phyloP scores from a whole-genome alignment of 2,113 vertebrate genomes.

The Conger conger region DNA sequence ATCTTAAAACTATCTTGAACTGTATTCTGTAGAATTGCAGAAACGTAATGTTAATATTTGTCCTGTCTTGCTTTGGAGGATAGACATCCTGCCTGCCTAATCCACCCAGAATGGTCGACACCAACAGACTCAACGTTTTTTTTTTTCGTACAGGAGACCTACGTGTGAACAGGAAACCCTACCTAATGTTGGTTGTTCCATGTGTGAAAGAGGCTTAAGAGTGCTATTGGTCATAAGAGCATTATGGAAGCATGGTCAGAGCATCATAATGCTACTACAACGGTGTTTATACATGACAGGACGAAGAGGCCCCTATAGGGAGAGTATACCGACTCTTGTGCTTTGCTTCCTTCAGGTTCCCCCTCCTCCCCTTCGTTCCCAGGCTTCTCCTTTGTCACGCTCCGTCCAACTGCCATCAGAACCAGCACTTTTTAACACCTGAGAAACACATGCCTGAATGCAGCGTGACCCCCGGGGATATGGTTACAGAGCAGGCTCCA shows the following conservation, averaged over 20 bases:
- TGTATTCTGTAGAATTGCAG: too few species aligned
- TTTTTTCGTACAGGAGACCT: too few species aligned
- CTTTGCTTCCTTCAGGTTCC: neutral
- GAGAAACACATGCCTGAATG: neutral
- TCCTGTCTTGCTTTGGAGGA: too few species aligned
- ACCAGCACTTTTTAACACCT: neutral
- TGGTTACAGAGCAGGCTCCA: neutral
- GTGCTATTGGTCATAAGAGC: neutral
- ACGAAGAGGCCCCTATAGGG: neutral
- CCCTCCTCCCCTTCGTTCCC: neutral
- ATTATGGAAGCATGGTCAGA: neutral
- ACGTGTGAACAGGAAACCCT: too few species aligned
- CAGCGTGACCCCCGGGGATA: neutral
- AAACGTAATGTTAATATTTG: too few species aligned
- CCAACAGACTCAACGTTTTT: too few species aligned
- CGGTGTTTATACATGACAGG: neutral
- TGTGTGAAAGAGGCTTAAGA: too few species aligned
- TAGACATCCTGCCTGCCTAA: too few species aligned
- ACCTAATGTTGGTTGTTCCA: too few species aligned
- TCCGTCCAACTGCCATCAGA: neutral
- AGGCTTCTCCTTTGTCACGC: slow-evolving; percentile 2
- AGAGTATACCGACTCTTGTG: neutral
- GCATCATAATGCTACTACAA: neutral
- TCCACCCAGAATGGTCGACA: too few species aligned
- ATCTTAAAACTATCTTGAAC: too few species aligned